Conservation (phyloP, 2,888 invertebrate species). For the Griposia aprilina region DNA sequence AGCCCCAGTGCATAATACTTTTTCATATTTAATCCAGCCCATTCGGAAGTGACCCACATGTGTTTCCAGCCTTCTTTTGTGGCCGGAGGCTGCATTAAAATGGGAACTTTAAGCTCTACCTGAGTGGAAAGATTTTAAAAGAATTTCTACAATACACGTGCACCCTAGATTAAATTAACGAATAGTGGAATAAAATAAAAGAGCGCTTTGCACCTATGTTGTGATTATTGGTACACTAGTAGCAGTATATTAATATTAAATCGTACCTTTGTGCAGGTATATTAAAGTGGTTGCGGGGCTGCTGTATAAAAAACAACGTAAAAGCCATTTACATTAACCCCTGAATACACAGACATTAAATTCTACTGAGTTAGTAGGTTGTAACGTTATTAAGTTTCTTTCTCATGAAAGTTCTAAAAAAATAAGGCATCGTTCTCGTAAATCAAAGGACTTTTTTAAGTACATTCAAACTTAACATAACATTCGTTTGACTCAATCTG, state of each 20-base stretch:
- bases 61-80: conserved; percentile 45
- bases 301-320: too few species aligned
- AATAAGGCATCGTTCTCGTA: too few species aligned
- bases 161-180: not conserved
- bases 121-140: conserved; percentile 28
- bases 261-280: too few species aligned
- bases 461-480: not conserved
- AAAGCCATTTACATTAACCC: too few species aligned
- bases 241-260: not conserved
- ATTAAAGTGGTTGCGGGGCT: too few species aligned
- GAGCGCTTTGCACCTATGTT: not conserved
- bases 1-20: conserved; percentile 10
- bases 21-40: conserved; percentile 46
- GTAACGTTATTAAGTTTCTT: too few species aligned
- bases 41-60: conserved; percentile 49
- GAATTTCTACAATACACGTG: conserved; percentile 14
- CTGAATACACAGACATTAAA: too few species aligned
- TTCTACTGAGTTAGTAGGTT: too few species aligned
- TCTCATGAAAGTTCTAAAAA: too few species aligned
- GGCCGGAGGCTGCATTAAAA: conserved; percentile 29
- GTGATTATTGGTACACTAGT: not conserved
- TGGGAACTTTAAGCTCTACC: conserved; percentile 9
- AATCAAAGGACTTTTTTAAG: not conserved
- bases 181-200: not conserved
- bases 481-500: not conserved